phyloP scores from a whole-genome alignment of 2,797 vertebrate genomes.

The Eulemur mongoz region DNA sequence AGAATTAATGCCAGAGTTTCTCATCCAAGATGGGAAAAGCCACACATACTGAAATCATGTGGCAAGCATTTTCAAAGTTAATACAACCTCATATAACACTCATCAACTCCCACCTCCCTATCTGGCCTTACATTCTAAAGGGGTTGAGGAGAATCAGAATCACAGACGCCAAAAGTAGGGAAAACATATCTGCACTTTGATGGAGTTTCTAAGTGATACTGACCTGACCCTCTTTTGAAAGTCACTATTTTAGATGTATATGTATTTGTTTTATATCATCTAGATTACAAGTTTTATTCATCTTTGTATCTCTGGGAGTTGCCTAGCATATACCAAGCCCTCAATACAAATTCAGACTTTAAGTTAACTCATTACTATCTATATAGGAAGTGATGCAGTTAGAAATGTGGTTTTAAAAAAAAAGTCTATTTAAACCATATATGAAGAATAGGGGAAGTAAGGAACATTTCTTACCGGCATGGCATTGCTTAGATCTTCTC shows the following conservation, averaged over 20 bases:
- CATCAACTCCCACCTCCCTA: not conserved
- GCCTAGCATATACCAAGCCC: not conserved
- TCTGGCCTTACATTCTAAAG: not conserved
- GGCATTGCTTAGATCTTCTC: slow-evolving; percentile 96
- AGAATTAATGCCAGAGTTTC: not conserved
- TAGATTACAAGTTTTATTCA: slow-evolving; percentile 47
- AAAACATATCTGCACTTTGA: not conserved
- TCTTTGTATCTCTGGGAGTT: slow-evolving; percentile 56
- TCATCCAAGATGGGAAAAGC: not conserved
- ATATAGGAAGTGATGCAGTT: not conserved
- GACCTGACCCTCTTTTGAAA: not conserved
- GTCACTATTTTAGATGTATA: not conserved
- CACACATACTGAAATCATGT: not conserved
- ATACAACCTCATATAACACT: not conserved
- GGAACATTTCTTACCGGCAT: slow-evolving; percentile 91
- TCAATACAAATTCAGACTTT: slow-evolving; percentile 41
- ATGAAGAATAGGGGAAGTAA: not conserved
- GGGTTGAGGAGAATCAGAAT: not conserved
- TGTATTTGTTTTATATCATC: not conserved
- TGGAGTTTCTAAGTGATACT: not conserved
- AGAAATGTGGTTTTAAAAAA: not conserved
- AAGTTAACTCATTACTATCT: not conserved
- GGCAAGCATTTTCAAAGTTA: not conserved
- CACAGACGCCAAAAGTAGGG: not conserved
- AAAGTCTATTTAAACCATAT: not conserved